Percentiles rank a stretch among this genome's conserved stretches.
Conservation (phyloP, 1,140 invertebrate species). For the Caenorhabditis latens region DNA sequence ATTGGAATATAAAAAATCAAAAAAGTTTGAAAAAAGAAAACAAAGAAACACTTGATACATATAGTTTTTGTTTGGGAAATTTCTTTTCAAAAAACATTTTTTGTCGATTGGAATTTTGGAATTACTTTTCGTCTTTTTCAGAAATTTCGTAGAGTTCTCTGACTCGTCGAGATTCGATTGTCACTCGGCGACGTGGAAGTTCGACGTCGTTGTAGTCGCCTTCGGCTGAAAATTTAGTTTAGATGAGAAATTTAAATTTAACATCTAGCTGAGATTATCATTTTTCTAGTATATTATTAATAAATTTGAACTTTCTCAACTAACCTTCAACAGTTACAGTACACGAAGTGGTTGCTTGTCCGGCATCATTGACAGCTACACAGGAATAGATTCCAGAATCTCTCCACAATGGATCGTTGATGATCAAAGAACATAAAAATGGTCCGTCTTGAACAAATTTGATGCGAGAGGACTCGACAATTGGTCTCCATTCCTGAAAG, state of each 20-base stretch:
- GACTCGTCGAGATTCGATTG: slow-evolving; percentile 72
- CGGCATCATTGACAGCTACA: slow-evolving; percentile 91
- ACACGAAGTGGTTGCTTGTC: slow-evolving; percentile 88
- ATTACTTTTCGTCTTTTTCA: slow-evolving; percentile 74
- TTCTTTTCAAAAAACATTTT: slow-evolving; percentile 17
- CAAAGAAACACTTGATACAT: slow-evolving; percentile 31
- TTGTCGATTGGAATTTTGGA: not conserved
- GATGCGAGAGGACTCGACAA: slow-evolving; percentile 85
- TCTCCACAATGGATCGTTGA: slow-evolving; percentile 88
- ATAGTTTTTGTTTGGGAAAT: slow-evolving; percentile 47
- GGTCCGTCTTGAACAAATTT: slow-evolving; percentile 89
- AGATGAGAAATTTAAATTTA: too few relatives aligned
- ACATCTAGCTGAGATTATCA: too few relatives aligned
- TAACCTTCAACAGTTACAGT: slow-evolving; percentile 92
- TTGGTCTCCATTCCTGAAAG: slow-evolving; percentile 86
- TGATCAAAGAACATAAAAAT: slow-evolving; percentile 86
- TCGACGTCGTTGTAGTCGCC: slow-evolving; percentile 73
- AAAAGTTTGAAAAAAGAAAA: slow-evolving; percentile 52
- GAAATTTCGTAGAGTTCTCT: slow-evolving; percentile 78
- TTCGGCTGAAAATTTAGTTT: slow-evolving; percentile 68
- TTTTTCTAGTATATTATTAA: too few relatives aligned
- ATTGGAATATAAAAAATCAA: slow-evolving; percentile 31
- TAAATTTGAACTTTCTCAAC: slow-evolving; percentile 71
- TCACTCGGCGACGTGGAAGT: slow-evolving; percentile 70
- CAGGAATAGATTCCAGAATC: slow-evolving; percentile 94